These are phyloP conservation scores for Chrysocyon brachyurus DNA, from an alignment of 2,797 vertebrate genomes.

Conservation along the genomic window DNA sequence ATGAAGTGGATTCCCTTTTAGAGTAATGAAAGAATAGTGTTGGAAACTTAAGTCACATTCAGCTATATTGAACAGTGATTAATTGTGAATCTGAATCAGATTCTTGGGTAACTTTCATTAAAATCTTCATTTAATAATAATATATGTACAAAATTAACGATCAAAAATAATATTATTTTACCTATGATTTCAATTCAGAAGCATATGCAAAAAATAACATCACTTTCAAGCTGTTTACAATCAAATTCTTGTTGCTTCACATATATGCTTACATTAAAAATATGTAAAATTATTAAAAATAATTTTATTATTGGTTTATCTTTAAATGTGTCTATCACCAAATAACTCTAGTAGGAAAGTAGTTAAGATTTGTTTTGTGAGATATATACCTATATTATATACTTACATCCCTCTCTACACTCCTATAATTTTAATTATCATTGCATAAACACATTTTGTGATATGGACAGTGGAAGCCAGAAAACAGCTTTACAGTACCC, in stretches of 20 bases:
- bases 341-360: background rate
- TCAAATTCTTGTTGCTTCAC: background rate
- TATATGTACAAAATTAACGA: background rate
- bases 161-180: background rate
- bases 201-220: background rate
- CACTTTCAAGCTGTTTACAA: background rate
- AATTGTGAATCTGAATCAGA: conserved; percentile 16
- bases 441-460: background rate
- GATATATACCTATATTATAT: background rate
- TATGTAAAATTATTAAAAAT: background rate
- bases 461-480: background rate
- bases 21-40: background rate
- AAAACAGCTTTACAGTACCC: background rate
- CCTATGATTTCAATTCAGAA: background rate
- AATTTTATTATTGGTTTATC: background rate
- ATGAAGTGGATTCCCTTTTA: background rate
- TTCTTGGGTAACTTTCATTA: background rate
- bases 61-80: background rate
- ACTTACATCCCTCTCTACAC: background rate
- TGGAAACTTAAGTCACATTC: background rate
- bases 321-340: background rate
- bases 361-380: background rate
- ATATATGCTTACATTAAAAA: background rate
- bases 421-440: background rate
- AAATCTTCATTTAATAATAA: background rate